phyloP scores from a whole-genome alignment of 2,888 invertebrate genomes.

The Crioceris asparagi region DNA sequence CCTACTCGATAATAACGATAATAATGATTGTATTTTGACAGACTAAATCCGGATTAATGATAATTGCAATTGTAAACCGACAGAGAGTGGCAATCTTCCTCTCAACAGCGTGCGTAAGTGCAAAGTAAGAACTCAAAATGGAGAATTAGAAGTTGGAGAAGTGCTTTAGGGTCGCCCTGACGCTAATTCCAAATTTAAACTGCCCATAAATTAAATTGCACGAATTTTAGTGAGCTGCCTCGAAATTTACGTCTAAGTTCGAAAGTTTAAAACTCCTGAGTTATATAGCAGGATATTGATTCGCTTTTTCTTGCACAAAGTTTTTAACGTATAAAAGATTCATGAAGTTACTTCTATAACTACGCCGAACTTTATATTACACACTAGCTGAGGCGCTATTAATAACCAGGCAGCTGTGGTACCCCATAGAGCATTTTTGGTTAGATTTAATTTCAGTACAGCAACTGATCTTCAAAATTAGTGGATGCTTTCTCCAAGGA shows the following conservation, averaged over 20 bases:
- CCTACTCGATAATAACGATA: too few relatives aligned
- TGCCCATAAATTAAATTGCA: constrained; percentile 34
- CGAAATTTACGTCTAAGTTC: constrained; percentile 21
- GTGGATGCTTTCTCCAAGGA: too few relatives aligned
- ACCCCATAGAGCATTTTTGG: too few relatives aligned
- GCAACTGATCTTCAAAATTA: too few relatives aligned
- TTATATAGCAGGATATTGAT: constrained; percentile 17
- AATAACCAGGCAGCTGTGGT: too few relatives aligned
- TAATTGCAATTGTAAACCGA: constrained; percentile 24
- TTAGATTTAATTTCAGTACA: too few relatives aligned
- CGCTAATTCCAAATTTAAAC: constrained; percentile 38
- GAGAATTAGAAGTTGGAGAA: constrained; percentile 31
- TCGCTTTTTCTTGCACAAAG: constrained; percentile 13
- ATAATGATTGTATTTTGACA: too few relatives aligned
- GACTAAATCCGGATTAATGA: constrained; percentile 28
- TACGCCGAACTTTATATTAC: constrained; percentile 9
- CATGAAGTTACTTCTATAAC: constrained; percentile 16
- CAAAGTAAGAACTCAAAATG: constrained; percentile 31
- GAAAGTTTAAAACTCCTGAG: constrained; percentile 22
- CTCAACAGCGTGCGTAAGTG: constrained; percentile 22
- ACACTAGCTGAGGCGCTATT: constrained; percentile 5
- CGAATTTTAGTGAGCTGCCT: constrained; percentile 32
- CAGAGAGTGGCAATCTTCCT: constrained; percentile 16
- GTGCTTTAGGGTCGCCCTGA: constrained; percentile 31
- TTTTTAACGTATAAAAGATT: constrained; percentile 20